These are phyloP conservation scores for Colostygia pectinataria DNA, from an alignment of 2,888 invertebrate genomes.

Conservation along the genomic window DNA sequence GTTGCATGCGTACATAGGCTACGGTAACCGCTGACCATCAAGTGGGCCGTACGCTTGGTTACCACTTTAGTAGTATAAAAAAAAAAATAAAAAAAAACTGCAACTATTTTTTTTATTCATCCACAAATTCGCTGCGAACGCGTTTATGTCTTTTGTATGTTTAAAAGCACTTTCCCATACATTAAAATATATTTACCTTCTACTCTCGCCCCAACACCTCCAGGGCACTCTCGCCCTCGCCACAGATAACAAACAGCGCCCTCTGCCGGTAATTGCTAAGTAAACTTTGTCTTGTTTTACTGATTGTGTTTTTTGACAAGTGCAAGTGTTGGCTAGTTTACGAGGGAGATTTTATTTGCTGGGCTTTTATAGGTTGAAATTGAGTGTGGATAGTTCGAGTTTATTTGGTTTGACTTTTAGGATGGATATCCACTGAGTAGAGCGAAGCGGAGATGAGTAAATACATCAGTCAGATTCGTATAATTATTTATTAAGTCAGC, in stretches of 20 bases:
- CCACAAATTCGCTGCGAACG: neutral
- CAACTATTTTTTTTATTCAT: no score
- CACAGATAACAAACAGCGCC: conserved; percentile 1
- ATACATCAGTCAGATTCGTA: no score
- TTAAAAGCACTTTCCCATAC: neutral
- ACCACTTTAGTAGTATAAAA: no score
- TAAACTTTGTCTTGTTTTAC: conserved; percentile 29
- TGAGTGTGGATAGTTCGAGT: neutral
- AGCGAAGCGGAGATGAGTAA: no score
- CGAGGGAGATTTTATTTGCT: conserved; percentile 9
- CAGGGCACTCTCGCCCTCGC: conserved; percentile 5
- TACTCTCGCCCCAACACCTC: neutral
- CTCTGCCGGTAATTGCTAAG: conserved; percentile 28
- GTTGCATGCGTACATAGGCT: no score
- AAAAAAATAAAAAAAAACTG: no score
- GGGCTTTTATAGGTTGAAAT: neutral
- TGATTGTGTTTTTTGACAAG: conserved; percentile 37
- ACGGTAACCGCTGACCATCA: no score
- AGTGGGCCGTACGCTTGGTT: no score
- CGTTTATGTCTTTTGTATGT: conserved; percentile 36
- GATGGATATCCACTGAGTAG: no score
- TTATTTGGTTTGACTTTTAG: no score
- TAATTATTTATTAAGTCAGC: no score
- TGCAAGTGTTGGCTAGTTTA: conserved; percentile 15
- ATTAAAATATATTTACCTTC: no score